These are phyloP conservation scores for Anagyrus pseudococci DNA, from an alignment of 2,888 invertebrate genomes.

Conservation along the genomic window DNA sequence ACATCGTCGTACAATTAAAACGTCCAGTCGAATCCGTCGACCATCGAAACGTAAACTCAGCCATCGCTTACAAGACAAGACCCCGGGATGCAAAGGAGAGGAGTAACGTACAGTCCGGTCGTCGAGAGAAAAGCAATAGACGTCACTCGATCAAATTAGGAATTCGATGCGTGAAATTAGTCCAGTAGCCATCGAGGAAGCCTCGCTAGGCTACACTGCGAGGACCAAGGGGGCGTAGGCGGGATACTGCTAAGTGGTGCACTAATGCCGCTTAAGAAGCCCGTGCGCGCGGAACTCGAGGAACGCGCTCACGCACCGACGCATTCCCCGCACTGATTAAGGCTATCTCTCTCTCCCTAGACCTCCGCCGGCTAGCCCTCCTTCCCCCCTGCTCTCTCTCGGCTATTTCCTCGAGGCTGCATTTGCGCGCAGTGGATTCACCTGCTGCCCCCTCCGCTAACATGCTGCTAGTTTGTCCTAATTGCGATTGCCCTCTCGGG, in stretches of 20 bases:
- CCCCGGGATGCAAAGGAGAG: neutral
- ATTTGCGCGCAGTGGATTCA: slow-evolving; percentile 44
- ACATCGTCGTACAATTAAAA: neutral
- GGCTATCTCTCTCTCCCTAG: slow-evolving; percentile 20
- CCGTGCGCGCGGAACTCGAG: slow-evolving; percentile 45
- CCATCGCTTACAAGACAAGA: neutral
- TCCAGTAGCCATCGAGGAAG: slow-evolving; percentile 3
- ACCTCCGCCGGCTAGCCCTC: neutral
- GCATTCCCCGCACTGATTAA: slow-evolving; percentile 53
- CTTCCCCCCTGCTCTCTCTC: neutral
- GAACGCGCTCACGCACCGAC: slow-evolving; percentile 45
- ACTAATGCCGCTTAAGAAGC: slow-evolving; percentile 55
- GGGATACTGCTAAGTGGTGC: slow-evolving; percentile 48
- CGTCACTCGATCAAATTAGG: slow-evolving; percentile 5
- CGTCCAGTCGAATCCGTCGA: neutral
- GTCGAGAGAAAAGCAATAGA: too few relatives aligned
- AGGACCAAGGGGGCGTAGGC: too few relatives aligned
- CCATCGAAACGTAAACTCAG: neutral
- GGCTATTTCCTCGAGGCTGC: too few relatives aligned
- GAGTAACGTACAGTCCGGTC: too few relatives aligned
- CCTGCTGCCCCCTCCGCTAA: slow-evolving; percentile 10
- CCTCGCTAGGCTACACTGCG: neutral
- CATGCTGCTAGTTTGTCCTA: slow-evolving; percentile 13
- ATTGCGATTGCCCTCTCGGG: slow-evolving; percentile 21
- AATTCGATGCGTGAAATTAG: slow-evolving; percentile 37